Evolutionary conservation across 2,888 invertebrate species (phyloP).

Genomic region (Opisthograptis luteolata): DNA sequence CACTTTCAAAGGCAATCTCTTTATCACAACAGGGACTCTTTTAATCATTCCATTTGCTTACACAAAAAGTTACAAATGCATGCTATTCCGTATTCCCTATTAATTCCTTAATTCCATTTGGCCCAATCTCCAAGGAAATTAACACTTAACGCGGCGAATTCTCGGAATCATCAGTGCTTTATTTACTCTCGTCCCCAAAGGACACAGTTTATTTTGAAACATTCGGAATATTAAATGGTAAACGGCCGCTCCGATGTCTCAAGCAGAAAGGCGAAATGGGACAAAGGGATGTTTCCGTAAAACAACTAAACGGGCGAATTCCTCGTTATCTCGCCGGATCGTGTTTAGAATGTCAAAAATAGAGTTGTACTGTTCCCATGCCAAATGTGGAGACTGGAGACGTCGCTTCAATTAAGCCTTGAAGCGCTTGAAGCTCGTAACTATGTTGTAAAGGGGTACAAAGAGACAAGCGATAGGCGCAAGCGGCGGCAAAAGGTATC

Average conservation of each 20-base stretch:
- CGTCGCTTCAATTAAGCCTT: slow-evolving; percentile 22
- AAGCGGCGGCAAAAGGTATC: too few species aligned
- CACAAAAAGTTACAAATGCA: slow-evolving; percentile 22
- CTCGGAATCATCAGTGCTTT: slow-evolving; percentile 57
- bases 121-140: slow-evolving; percentile 62
- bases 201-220: slow-evolving; percentile 51
- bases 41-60: slow-evolving; percentile 1
- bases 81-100: slow-evolving; percentile 39
- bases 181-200: slow-evolving; percentile 52
- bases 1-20: slow-evolving; percentile 1
- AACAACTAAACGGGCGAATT: slow-evolving; percentile 48
- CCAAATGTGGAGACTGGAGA: slow-evolving; percentile 12
- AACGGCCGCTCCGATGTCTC: slow-evolving; percentile 20
- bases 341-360: slow-evolving; percentile 48
- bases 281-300: slow-evolving; percentile 41
- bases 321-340: slow-evolving; percentile 48
- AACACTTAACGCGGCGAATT: slow-evolving; percentile 57
- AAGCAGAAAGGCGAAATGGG: slow-evolving; percentile 31
- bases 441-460: too few species aligned
- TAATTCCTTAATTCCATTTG: slow-evolving; percentile 46
- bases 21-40: too few species aligned
- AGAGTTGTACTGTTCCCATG: slow-evolving; percentile 27
- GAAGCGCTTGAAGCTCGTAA: slow-evolving; percentile 10
- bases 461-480: too few species aligned
- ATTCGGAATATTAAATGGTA: slow-evolving; percentile 55